Evolutionary conservation across 1,140 invertebrate species (phyloP), one percentile per base, ranked within the genome.

Genomic region (Papilio aristodemus): DNA sequence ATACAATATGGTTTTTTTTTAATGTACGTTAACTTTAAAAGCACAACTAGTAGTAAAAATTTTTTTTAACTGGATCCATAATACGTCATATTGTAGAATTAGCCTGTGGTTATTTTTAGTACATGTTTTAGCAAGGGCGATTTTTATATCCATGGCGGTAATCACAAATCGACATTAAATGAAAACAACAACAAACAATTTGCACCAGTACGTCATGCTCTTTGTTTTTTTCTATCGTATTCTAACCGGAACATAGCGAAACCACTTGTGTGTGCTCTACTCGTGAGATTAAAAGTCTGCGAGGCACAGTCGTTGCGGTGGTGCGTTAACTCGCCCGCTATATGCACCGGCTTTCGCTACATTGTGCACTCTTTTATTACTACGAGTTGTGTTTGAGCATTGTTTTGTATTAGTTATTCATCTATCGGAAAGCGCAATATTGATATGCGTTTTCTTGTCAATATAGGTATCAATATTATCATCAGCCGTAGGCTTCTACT

Each of bases 251-350:
- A 41, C 38, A 64, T 41, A 64, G 60, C 11, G 38, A 43, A 41
- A 39, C 37, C 60, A 38, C 60, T 64, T 64, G 60, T 62, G 41
- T 54, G 46, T 54, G 27, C 27, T 54, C 46, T 50, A 50, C 43
- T 64, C 60, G 60, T 64, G 60, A 64, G 60, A 64, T 64, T 64
- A 64, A 64, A 64, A 64, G 60, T 64, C 37, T 64, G n/a, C 46
- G 46, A 46, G 60, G 60, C 43, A 64, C 60, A 64, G 60, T 43
- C 43, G 60, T 64, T 64, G 60, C 60, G 19, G 37, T 64, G 60
- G 60, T 64, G 60, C 37, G 60, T 64, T 64, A 43, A 64, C 60
- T 64, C 38, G 37, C 37, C 39, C 38, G 60, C 37, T 41, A 41
- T 38, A 27, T 64, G 60, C 38, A 64, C 60, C 43, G 41, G 32